Base-by-base conservation (phyloP, 2,888 invertebrate species). In the Sipha maydis region DNA sequence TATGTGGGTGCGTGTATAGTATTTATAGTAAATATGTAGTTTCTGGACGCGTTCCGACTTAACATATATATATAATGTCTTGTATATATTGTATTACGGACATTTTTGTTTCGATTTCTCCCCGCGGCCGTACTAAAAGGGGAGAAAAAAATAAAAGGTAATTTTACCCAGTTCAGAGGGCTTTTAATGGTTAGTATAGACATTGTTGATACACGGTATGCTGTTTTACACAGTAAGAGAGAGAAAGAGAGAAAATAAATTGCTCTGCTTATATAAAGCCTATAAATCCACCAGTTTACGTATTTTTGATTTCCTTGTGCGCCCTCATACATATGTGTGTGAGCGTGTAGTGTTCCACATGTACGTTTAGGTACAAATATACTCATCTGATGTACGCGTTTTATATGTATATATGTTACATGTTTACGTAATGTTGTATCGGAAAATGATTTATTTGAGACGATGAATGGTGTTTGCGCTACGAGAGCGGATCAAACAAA, bases 101-200 rank as follows among this genome's bases (percentile, higher is more conserved):
- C 31, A 31, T 71, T 67, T 67, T 28, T 71, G 71, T 75, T 38
- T 75, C 75, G 38, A 41, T 75, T 75, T 73, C 21, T 38, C 75
- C 19, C 75, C 25, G 25, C 14, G 48, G 48, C 19, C 11, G n/a
- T 11, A 34, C 25, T 31, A 4, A 48, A 25, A 73, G 48, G 25
- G 56, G 61, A 80, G 34, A n/a, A 28, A 82, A 56, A 54, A n/a
- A 73, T 31, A 76, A 38, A 75, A 85, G 61, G 67, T 76, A 76
- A 85, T 85, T 85, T 48, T 48, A 85, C 21, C 67, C 31, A 41
- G 67, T 76, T 73, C 34, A 71, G 67, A 14, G 67, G 67, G 80
- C n/a, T 83, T 56, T 56, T 34, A 54, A 83, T 28, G 8, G 34
- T 61, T 61, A 21, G 61, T 61, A 61, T 21, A 61, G 48, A 48